Conservation (phyloP, 2,797 vertebrate genomes). For the Mastacembelus armatus region DNA sequence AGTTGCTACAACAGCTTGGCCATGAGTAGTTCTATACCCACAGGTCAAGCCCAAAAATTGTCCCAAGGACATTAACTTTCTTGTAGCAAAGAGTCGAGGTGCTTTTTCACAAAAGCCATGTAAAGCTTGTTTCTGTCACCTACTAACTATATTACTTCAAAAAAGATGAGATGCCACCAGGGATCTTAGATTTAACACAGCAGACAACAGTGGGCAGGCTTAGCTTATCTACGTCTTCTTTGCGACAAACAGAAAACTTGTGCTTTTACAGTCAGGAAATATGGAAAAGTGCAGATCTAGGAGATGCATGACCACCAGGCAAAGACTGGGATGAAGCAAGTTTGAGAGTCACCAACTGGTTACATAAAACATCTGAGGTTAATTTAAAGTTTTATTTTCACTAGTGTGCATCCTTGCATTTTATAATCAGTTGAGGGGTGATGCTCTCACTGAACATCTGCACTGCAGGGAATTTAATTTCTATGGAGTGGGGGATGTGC, state of each 20-base stretch:
- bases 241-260: neutral
- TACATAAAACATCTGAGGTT: too few species aligned
- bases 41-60: constrained; percentile 41
- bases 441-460: too few species aligned
- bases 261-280: neutral
- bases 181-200: neutral
- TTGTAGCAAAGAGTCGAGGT: neutral
- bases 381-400: too few species aligned
- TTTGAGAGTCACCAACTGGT: neutral
- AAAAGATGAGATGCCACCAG: neutral
- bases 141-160: neutral
- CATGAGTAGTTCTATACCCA: constrained; percentile 30
- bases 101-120: neutral
- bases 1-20: constrained; percentile 29
- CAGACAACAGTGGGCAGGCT: too few species aligned
- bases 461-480: constrained; percentile 1
- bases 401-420: neutral
- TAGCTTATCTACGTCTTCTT: too few species aligned
- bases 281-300: neutral
- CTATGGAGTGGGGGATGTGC: neutral
- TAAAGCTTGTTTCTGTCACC: neutral
- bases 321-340: neutral
- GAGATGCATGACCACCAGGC: neutral
- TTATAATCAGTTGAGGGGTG: constrained; percentile 8
- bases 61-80: too few species aligned